Evolutionary conservation across 2,797 vertebrate species (phyloP).

Genomic region (Onychomys torridus): DNA sequence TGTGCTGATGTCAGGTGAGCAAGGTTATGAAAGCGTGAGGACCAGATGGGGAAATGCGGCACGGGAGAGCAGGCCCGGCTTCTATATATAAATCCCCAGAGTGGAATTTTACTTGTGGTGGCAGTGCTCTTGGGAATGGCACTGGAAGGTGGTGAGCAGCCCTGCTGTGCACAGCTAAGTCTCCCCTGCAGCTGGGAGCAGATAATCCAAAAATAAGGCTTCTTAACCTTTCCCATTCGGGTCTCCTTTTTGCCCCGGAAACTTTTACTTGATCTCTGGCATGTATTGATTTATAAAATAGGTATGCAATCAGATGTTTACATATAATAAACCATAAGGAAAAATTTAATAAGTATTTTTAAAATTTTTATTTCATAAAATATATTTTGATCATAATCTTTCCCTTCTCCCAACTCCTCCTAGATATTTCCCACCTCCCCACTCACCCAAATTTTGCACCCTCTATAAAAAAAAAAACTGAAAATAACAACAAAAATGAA

Average conservation of each 20-base stretch:
- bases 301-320: too few relatives aligned
- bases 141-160: background rate
- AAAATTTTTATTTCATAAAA: background rate
- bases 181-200: background rate
- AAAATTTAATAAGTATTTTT: background rate
- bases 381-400: background rate
- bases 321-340: too few relatives aligned
- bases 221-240: background rate
- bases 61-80: background rate
- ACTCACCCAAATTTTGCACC: background rate
- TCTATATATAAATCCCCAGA: conserved; percentile 29
- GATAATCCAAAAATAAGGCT: background rate
- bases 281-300: background rate
- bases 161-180: background rate
- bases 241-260: background rate
- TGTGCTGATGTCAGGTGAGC: conserved; percentile 63
- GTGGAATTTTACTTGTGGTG: conserved; percentile 42
- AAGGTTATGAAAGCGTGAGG: conserved; percentile 54
- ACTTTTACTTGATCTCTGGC: background rate
- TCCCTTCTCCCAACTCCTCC: background rate
- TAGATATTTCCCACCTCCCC: background rate
- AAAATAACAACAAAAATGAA: background rate
- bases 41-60: conserved; percentile 21
- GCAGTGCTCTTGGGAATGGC: background rate
- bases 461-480: background rate